Percentiles rank a stretch among this genome's conserved stretches.
These are phyloP conservation scores for Chroicocephalus ridibundus DNA, from an alignment of 2,113 vertebrate genomes.

Conservation along the genomic window DNA sequence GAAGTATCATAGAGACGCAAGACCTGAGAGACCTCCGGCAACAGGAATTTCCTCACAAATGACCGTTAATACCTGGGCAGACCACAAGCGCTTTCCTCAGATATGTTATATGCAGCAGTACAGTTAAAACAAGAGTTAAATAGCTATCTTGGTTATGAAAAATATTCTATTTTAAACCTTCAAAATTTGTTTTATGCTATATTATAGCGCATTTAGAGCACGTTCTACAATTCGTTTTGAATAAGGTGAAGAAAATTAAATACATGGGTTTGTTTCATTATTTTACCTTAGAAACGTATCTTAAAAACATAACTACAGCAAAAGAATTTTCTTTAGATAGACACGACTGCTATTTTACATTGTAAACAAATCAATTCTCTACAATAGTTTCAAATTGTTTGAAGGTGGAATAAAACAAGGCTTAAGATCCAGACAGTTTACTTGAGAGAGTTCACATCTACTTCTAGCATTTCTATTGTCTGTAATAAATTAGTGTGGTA, in stretches of 20 bases:
- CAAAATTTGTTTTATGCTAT: background rate
- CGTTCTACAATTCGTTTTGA: background rate
- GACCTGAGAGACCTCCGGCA: background rate
- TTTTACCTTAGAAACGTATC: background rate
- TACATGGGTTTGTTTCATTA: background rate
- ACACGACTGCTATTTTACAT: background rate
- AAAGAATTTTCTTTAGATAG: background rate
- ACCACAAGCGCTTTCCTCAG: background rate
- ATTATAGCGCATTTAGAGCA: background rate
- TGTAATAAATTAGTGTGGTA: background rate
- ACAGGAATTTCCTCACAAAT: background rate
- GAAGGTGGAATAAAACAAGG: background rate
- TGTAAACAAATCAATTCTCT: background rate
- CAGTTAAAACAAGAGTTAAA: background rate
- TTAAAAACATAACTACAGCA: background rate
- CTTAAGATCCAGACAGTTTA: background rate
- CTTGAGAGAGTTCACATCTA: background rate
- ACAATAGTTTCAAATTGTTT: background rate
- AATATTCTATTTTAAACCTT: background rate
- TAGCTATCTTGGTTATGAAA: background rate
- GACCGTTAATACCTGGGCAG: background rate
- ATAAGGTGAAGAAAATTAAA: background rate
- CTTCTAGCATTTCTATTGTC: background rate
- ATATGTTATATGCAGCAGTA: background rate
- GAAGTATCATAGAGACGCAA: too few species aligned